These are phyloP conservation scores for Cichladusa arquata DNA, from an alignment of 2,113 vertebrate genomes.

Conservation along the genomic window DNA sequence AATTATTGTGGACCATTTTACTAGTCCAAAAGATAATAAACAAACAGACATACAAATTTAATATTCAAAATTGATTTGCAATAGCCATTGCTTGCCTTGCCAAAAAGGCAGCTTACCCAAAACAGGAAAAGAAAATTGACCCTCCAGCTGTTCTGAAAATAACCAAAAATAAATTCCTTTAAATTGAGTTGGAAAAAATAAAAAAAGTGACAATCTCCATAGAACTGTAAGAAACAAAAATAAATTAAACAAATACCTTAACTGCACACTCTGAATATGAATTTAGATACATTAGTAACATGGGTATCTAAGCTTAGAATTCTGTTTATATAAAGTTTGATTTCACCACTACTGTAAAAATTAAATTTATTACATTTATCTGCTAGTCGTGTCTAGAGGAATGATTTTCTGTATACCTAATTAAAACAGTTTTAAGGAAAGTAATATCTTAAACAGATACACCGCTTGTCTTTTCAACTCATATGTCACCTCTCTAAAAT, in stretches of 20 bases:
- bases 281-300: not conserved
- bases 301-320: not conserved
- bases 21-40: not conserved
- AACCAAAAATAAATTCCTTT: not conserved
- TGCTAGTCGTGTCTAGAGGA: not conserved
- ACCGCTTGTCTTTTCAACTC: not conserved
- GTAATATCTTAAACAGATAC: not conserved
- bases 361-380: not conserved
- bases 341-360: not conserved
- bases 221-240: not conserved
- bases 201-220: rapidly evolving
- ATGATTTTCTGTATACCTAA: not conserved
- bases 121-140: not conserved
- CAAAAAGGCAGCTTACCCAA: not conserved
- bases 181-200: not conserved
- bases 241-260: not conserved
- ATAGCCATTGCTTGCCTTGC: not conserved
- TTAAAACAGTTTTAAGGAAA: not conserved
- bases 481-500: not conserved
- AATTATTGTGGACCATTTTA: not conserved
- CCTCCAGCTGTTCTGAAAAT: not conserved
- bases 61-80: not conserved
- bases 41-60: not conserved
- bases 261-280: not conserved
- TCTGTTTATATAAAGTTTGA: not conserved